These are phyloP conservation scores for Emesis furor DNA, from an alignment of 2,888 invertebrate genomes.

Conservation along the genomic window DNA sequence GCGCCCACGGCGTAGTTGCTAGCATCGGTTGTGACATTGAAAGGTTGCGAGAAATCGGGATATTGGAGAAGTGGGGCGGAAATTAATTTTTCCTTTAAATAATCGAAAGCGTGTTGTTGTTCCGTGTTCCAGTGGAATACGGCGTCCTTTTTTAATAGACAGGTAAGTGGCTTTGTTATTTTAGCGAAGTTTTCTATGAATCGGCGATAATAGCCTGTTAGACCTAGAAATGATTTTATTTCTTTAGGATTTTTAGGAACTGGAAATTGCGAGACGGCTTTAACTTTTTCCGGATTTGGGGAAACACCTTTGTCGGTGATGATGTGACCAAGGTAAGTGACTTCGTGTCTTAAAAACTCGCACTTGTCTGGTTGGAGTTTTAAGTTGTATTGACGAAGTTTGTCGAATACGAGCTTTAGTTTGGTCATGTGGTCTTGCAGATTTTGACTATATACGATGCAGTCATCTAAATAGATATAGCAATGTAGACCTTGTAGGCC, in stretches of 20 bases:
- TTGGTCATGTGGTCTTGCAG: conserved; percentile 70
- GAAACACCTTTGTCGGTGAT: conserved; percentile 76
- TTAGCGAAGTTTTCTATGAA: conserved; percentile 68
- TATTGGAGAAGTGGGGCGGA: conserved; percentile 34
- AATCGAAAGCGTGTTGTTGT: conserved; percentile 55
- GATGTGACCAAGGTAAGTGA: conserved; percentile 77
- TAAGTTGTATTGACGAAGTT: conserved; percentile 50
- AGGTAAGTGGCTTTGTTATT: conserved; percentile 73
- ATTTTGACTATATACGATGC: conserved; percentile 56
- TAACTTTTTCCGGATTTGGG: conserved; percentile 77
- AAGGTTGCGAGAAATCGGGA: conserved; percentile 66
- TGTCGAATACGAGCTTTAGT: conserved; percentile 66
- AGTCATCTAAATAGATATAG: conserved; percentile 76
- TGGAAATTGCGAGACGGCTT: conserved; percentile 68
- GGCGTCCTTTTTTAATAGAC: conserved; percentile 65
- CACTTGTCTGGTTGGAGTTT: conserved; percentile 34
- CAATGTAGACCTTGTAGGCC: conserved; percentile 67
- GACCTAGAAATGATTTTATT: conserved; percentile 75
- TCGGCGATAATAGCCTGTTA: conserved; percentile 73
- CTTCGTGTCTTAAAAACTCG: conserved; percentile 72
- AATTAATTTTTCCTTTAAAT: conserved; percentile 45
- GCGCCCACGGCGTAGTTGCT: conserved; percentile 55
- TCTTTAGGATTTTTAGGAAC: conserved; percentile 72
- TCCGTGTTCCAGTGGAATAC: conserved; percentile 40
- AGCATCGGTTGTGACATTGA: conserved; percentile 71